Evolutionary conservation across 2,888 invertebrate species (phyloP).

Genomic region (Cantharis rufa): DNA sequence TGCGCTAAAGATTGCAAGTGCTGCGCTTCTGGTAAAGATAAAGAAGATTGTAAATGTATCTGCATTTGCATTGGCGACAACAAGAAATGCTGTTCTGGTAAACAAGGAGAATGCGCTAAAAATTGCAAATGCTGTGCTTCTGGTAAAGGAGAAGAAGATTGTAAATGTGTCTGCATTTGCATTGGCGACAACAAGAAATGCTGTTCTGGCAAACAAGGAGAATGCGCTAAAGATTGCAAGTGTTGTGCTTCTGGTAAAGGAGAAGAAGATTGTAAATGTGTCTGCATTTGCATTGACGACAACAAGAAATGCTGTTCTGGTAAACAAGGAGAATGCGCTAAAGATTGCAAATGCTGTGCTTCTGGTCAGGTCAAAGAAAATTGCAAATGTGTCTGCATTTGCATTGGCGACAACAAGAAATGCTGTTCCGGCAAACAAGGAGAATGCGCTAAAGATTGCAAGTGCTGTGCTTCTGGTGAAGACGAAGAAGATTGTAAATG

Average conservation of each 20-base stretch:
- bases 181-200: neutral
- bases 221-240: conserved; percentile 1
- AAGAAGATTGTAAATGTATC: neutral
- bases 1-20: conserved; percentile 4
- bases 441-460: neutral
- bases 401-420: no score
- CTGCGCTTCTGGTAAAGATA: neutral
- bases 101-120: neutral
- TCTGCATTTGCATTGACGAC: neutral
- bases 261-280: neutral
- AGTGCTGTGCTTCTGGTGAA: neutral
- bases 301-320: neutral
- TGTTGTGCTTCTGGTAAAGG: neutral
- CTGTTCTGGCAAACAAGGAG: neutral
- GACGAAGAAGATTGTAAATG: neutral
- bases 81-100: neutral
- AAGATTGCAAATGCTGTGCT: neutral
- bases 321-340: neutral
- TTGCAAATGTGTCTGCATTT: no score
- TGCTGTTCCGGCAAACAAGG: neutral
- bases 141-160: neutral
- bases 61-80: neutral
- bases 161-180: neutral
- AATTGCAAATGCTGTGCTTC: neutral
- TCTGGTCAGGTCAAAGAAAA: neutral